phyloP scores from a whole-genome alignment of 1,140 invertebrate species.

The Caenorhabditis brenneri region DNA sequence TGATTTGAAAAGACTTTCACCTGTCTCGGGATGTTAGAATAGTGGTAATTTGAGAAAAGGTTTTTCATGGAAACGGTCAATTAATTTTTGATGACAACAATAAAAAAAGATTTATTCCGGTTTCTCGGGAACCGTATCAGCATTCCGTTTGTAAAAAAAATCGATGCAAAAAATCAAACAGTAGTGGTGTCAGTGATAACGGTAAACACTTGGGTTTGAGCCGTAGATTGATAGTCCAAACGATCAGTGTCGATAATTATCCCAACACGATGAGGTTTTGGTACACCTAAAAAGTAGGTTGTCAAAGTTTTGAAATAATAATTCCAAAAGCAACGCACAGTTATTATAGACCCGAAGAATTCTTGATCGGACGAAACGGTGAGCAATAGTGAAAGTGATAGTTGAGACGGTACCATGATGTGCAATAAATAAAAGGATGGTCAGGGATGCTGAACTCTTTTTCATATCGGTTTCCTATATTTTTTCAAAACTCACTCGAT shows the following conservation, averaged over 20 bases:
- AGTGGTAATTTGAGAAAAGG: too few relatives aligned
- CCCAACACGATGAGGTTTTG: not conserved
- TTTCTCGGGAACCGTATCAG: too few relatives aligned
- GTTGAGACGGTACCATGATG: not conserved
- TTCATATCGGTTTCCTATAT: not conserved
- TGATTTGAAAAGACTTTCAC: too few relatives aligned
- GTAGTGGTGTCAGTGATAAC: not conserved
- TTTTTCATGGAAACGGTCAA: too few relatives aligned
- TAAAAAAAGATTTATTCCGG: too few relatives aligned
- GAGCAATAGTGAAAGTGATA: not conserved
- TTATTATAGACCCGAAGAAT: not conserved
- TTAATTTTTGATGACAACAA: too few relatives aligned
- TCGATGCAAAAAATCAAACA: too few relatives aligned
- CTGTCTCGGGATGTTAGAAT: too few relatives aligned
- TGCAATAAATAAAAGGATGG: not conserved
- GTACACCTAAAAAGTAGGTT: not conserved
- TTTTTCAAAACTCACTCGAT: not conserved
- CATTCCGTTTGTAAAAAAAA: too few relatives aligned
- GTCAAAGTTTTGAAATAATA: too few relatives aligned
- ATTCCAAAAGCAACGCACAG: not conserved
- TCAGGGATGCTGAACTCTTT: not conserved
- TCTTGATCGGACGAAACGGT: not conserved
- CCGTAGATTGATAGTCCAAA: not conserved
- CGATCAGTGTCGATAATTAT: not conserved
- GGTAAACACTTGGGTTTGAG: not conserved